Evolutionary conservation across 2,113 vertebrate species (phyloP), one percentile per base, ranked within the genome.

Genomic region (Epinephelus lanceolatus): DNA sequence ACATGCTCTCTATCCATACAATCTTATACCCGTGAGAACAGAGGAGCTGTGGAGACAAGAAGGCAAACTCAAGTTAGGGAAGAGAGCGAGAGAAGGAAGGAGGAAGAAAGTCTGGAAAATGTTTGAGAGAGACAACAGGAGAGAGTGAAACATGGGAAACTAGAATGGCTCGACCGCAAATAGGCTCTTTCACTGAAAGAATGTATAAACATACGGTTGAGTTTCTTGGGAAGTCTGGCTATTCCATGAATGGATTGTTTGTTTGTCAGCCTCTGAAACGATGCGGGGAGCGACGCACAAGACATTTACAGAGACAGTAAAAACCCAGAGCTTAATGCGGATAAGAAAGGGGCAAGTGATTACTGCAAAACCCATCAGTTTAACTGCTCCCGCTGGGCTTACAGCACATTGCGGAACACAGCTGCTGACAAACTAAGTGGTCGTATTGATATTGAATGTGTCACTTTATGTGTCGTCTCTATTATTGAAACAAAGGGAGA

Each of bases 161-260:
- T 80, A 77, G 85, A 90, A 83, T 52, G 83, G 80, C 33, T 57
- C 72, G 57, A 90, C 84, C 91, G 73, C 87, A 84, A 93, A 84
- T 47, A 71, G 85, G 82, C 78, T 84, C 74, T 82, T 90, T 87
- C 84, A 37, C 6, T 47, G 52, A 40, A 92, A 88, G 88, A 94
- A 94, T 93, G 86, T 88, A 85, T 88, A 94, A 93, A 94, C 91
- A 93, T 88, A 86, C 60, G 89, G 71, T 85, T 88, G 83, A 70
- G 69, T 91, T 94, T 93, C 89, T 89, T 70, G 49, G 86, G 78
- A 85, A 84, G 90, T 90, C 85, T 85, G 86, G 62, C 78, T 19
- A 30, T 89, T 86, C 75, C 9, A 86, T 89, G 83, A 90, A 90
- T 89, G 86, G 80, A 85, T 81, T 84, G 76, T 87, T 94, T 91